Conservation (phyloP, 2,797 vertebrate species). For the Centroberyx gerrardi region DNA sequence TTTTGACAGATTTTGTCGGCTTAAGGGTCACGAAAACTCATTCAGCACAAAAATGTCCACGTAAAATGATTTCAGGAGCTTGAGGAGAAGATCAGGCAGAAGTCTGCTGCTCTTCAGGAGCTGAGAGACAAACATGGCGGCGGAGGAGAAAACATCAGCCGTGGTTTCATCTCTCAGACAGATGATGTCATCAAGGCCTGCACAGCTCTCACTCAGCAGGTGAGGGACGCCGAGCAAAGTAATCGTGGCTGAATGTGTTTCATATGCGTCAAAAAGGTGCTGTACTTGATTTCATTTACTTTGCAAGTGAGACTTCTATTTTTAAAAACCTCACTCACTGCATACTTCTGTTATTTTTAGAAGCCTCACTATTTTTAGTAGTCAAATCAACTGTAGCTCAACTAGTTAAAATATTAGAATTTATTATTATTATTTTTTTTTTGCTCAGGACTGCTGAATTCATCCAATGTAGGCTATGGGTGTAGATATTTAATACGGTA, state of each 20-base stretch:
- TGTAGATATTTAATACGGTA: too few relatives aligned
- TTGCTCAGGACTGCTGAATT: too few relatives aligned
- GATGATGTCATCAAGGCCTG: constrained; percentile 53
- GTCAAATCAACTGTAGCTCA: too few relatives aligned
- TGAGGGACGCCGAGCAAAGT: constrained; percentile 16
- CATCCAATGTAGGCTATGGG: too few relatives aligned
- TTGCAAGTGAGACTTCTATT: neutral
- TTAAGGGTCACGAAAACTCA: too few relatives aligned
- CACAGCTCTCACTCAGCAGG: constrained; percentile 66
- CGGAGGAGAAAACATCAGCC: constrained; percentile 19
- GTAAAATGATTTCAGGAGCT: constrained; percentile 78
- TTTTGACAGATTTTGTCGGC: too few relatives aligned
- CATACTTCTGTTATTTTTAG: too few relatives aligned
- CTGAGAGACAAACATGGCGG: constrained; percentile 68
- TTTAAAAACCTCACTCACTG: too few relatives aligned
- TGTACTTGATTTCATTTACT: neutral
- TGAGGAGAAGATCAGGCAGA: constrained; percentile 83
- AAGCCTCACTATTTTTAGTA: too few relatives aligned
- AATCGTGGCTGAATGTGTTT: neutral
- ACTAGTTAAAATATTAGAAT: too few relatives aligned
- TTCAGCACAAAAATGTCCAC: too few relatives aligned
- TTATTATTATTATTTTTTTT: too few relatives aligned
- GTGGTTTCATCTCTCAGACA: constrained; percentile 35
- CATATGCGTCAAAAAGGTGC: neutral
- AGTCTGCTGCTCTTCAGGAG: constrained; percentile 81